Percentiles rank a stretch among this genome's conserved stretches.
Conservation (phyloP, 2,113 vertebrate genomes). For the Cebidichthys violaceus region DNA sequence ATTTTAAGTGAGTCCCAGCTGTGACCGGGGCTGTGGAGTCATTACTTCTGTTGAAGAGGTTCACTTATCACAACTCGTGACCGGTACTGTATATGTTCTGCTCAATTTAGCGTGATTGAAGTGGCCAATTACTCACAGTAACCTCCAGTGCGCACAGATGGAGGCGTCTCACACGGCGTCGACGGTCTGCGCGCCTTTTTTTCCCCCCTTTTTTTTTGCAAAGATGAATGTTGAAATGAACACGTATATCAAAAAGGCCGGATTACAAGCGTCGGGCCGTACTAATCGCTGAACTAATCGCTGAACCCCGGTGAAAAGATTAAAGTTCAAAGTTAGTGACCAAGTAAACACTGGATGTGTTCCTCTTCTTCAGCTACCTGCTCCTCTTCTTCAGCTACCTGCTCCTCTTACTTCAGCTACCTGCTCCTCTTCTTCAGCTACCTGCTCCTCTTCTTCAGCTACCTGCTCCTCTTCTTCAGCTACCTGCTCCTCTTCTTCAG, state of each 20-base stretch:
- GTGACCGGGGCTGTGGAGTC: slow-evolving; percentile 43
- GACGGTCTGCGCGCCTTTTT: background rate
- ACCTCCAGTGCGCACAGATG: slow-evolving; percentile 52
- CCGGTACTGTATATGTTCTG: slow-evolving; percentile 53
- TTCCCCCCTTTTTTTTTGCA: background rate
- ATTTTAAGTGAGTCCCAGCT: slow-evolving; percentile 63
- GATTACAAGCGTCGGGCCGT: background rate
- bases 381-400: too few species aligned
- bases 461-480: too few species aligned
- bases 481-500: too few species aligned
- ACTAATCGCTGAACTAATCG: too few species aligned
- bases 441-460: too few species aligned
- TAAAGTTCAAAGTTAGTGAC: background rate
- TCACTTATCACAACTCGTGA: slow-evolving; percentile 47
- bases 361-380: too few species aligned
- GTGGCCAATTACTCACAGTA: slow-evolving; percentile 43
- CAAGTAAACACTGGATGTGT: too few species aligned
- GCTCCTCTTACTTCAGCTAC: too few species aligned
- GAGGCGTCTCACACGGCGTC: background rate
- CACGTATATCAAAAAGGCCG: background rate
- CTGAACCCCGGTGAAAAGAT: background rate
- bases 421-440: too few species aligned
- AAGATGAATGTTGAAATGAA: background rate
- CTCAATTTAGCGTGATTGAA: slow-evolving; percentile 67
- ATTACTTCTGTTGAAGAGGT: slow-evolving; percentile 39